A percentile compares a stretch with the other conserved stretches of the same genome.
These are phyloP conservation scores for Eurystomus gularis DNA, from an alignment of 2,113 vertebrate genomes.

Conservation along the genomic window DNA sequence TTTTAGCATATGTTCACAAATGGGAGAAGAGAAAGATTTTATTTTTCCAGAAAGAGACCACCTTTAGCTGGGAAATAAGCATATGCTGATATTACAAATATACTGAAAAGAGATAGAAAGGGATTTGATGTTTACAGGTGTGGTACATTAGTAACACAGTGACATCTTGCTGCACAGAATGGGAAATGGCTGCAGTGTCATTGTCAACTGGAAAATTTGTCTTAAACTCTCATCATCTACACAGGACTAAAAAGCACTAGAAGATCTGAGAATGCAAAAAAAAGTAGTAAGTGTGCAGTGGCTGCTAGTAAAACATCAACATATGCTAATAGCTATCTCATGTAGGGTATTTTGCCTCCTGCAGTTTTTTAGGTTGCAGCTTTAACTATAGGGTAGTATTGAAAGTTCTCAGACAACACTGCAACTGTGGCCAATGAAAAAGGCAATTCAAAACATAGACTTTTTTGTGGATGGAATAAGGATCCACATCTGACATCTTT, in stretches of 20 bases:
- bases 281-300: neutral
- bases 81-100: neutral
- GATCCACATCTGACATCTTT: neutral
- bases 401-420: neutral
- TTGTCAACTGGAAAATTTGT: neutral
- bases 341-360: neutral
- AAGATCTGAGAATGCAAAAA: neutral
- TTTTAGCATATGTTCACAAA: neutral
- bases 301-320: neutral
- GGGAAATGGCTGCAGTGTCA: neutral
- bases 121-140: neutral
- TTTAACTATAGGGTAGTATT: neutral
- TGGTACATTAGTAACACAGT: neutral
- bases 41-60: neutral
- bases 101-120: neutral
- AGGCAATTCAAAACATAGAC: neutral
- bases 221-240: neutral
- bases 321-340: neutral
- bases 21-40: neutral
- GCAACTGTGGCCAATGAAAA: neutral
- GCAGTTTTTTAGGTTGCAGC: neutral
- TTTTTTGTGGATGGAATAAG: neutral
- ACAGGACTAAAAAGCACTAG: neutral
- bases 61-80: neutral
- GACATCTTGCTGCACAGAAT: neutral